A percentile compares a stretch with the other conserved stretches of the same genome.
These are phyloP conservation scores for Nyctibius grandis DNA, from an alignment of 2,797 vertebrate genomes.

Conservation along the genomic window DNA sequence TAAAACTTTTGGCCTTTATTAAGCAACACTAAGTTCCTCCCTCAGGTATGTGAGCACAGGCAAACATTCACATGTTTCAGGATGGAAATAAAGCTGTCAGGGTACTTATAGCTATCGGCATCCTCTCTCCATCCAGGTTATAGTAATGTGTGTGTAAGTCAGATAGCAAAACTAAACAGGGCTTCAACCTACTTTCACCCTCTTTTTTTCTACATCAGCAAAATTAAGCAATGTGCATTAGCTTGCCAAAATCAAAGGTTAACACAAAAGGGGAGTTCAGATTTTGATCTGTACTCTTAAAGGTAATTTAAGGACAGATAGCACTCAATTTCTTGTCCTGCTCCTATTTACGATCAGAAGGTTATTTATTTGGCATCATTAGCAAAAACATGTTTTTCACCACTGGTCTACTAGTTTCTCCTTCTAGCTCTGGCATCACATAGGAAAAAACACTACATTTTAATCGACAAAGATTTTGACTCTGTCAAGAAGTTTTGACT, in stretches of 20 bases:
- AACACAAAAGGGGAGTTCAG: background rate
- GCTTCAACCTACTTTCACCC: background rate
- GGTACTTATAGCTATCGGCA: fast-evolving
- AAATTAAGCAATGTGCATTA: background rate
- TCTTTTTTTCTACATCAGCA: background rate
- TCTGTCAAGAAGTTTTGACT: background rate
- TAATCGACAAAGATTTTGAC: background rate
- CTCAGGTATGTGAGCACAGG: background rate
- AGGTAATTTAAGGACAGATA: background rate
- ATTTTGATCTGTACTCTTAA: background rate
- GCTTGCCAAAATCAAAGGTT: background rate
- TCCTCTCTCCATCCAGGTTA: background rate
- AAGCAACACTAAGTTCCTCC: background rate
- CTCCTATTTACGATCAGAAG: background rate
- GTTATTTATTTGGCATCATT: background rate
- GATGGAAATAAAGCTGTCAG: background rate
- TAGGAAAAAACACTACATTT: background rate
- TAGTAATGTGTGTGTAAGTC: background rate
- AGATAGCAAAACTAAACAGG: background rate
- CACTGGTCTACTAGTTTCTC: background rate
- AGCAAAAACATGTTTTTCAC: background rate
- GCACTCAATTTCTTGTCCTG: background rate
- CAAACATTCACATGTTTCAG: background rate
- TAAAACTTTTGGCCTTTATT: constrained; percentile 8
- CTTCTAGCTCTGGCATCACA: background rate